phyloP scores from a whole-genome alignment of 2,888 invertebrate genomes.

The Tribolium freemani region DNA sequence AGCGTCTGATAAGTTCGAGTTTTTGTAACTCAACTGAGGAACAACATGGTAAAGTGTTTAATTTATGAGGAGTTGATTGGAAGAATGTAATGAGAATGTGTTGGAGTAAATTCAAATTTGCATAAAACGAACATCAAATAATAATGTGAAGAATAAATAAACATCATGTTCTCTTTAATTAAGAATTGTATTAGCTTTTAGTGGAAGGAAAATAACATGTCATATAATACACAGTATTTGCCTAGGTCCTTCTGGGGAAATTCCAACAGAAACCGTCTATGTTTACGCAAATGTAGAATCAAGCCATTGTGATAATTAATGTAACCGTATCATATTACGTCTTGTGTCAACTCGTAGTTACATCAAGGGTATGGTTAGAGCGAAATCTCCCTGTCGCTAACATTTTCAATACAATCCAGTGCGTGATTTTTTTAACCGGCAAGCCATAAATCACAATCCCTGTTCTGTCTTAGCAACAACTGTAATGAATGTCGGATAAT shows the following conservation, averaged over 20 bases:
- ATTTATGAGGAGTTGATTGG: slow-evolving; percentile 2
- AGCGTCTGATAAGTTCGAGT: slow-evolving; percentile 25
- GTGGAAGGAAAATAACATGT: slow-evolving; percentile 33
- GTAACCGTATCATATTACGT: slow-evolving; percentile 42
- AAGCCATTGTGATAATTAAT: slow-evolving; percentile 49
- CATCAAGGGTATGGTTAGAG: slow-evolving; percentile 1
- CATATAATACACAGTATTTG: slow-evolving; percentile 45
- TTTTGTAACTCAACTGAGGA: slow-evolving; percentile 18
- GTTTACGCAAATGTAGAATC: slow-evolving; percentile 45
- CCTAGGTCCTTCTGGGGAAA: slow-evolving; percentile 40
- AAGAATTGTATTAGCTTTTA: slow-evolving; percentile 22
- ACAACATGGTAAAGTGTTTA: slow-evolving; percentile 22
- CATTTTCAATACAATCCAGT: slow-evolving; percentile 1
- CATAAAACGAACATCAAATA: slow-evolving; percentile 11
- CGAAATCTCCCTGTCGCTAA: background rate
- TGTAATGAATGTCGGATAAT: slow-evolving; percentile 40
- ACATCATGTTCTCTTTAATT: slow-evolving; percentile 33
- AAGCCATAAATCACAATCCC: slow-evolving; percentile 1
- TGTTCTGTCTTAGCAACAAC: slow-evolving; percentile 19
- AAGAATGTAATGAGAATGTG: background rate
- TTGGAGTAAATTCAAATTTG: slow-evolving; percentile 5
- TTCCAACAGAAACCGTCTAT: slow-evolving; percentile 38
- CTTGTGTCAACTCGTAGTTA: slow-evolving; percentile 17
- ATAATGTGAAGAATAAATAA: slow-evolving; percentile 15
- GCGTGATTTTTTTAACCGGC: slow-evolving; percentile 1